Percentiles rank a stretch among this genome's conserved stretches.
These are phyloP conservation scores for Meteorus sp. DNA, from an alignment of 1,140 invertebrate genomes.

Conservation along the genomic window DNA sequence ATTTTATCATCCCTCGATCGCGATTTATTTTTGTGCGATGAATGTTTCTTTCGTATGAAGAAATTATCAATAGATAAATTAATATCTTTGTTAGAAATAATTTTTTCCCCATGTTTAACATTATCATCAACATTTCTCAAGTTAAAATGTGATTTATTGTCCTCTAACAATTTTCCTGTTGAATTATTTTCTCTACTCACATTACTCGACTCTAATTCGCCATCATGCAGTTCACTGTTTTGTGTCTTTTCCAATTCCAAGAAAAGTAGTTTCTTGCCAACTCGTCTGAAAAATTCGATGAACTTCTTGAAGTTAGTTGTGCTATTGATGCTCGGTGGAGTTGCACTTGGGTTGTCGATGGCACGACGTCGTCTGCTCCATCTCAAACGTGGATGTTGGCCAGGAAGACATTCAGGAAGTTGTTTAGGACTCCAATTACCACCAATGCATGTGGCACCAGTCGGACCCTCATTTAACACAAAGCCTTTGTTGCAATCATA, in stretches of 20 bases:
- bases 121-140: no score
- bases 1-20: constrained; percentile 52
- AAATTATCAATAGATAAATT: constrained; percentile 17
- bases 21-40: constrained; percentile 42
- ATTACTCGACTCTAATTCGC: not conserved
- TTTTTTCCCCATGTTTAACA: constrained; percentile 24
- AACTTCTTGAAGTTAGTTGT: constrained; percentile 46
- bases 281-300: constrained; percentile 55
- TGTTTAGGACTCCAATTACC: constrained; percentile 85
- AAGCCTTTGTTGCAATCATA: constrained; percentile 94
- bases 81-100: no score
- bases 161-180: no score
- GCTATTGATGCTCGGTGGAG: constrained; percentile 31
- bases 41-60: constrained; percentile 36
- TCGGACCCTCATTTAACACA: constrained; percentile 81
- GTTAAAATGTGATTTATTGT: no score
- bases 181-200: no score
- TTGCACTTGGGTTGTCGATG: constrained; percentile 39
- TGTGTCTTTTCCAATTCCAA: constrained; percentile 51
- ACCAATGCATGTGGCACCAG: constrained; percentile 89
- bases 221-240: constrained; percentile 31
- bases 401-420: constrained; percentile 73
- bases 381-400: constrained; percentile 79
- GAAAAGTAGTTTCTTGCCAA: constrained; percentile 54
- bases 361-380: constrained; percentile 74